Evolutionary conservation across 2,797 vertebrate species (phyloP).

Genomic region (Sibirionetta formosa): DNA sequence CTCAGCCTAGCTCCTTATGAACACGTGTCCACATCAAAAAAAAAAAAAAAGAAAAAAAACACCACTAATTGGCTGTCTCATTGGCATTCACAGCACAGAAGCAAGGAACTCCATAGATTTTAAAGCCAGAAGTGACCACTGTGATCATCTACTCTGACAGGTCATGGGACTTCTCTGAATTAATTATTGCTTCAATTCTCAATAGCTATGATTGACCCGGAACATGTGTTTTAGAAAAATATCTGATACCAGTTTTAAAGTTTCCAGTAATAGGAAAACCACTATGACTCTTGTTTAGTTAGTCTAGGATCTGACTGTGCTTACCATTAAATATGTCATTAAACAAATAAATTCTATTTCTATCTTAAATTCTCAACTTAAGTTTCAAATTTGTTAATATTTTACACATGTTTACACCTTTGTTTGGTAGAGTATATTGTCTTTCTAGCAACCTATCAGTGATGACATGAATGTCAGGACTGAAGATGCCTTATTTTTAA

Average conservation of each 20-base stretch:
- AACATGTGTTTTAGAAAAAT: not conserved
- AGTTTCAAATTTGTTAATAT: not conserved
- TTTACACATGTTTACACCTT: not conserved
- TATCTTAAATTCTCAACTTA: not conserved
- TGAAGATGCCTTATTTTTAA: not conserved
- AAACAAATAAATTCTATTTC: not conserved
- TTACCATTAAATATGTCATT: not conserved
- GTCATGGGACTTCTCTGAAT: constrained; percentile 43
- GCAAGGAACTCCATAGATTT: constrained; percentile 39
- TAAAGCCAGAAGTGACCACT: constrained; percentile 68
- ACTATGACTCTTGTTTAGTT: not conserved
- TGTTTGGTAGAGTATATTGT: not conserved
- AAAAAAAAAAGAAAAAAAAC: constrained; percentile 9
- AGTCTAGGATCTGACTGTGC: not conserved
- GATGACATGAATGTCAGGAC: not conserved
- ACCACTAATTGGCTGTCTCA: constrained; percentile 72
- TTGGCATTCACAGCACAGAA: constrained; percentile 73
- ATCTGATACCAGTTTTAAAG: not conserved
- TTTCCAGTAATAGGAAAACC: not conserved
- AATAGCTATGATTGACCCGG: not conserved
- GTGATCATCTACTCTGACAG: constrained; percentile 59
- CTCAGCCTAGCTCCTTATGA: constrained; percentile 47
- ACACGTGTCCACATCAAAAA: constrained; percentile 36
- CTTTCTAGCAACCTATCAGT: not conserved
- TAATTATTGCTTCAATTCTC: constrained; percentile 40